phyloP scores from a whole-genome alignment of 2,888 invertebrate species.

The Operophtera brumata region DNA sequence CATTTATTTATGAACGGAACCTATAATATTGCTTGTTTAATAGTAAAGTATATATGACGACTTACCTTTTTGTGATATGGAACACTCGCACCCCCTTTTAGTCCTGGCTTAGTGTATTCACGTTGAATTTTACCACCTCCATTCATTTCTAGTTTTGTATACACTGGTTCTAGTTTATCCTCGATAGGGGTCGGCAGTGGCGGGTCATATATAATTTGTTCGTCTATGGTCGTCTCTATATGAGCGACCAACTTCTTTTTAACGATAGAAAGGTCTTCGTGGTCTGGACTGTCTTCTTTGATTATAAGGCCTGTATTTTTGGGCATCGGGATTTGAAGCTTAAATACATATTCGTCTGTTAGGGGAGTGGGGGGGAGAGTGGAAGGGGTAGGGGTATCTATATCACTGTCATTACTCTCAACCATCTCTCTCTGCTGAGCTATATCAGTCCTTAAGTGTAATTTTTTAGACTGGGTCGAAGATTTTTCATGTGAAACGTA shows the following conservation, averaged over 20 bases:
- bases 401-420: constrained; percentile 40
- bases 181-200: constrained; percentile 58
- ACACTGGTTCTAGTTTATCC: constrained; percentile 47
- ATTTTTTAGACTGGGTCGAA: constrained; percentile 32
- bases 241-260: constrained; percentile 65
- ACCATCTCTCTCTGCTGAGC: constrained; percentile 18
- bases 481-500: constrained; percentile 16
- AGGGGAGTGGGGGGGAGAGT: constrained; percentile 64
- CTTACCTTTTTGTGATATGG: constrained; percentile 23
- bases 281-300: constrained; percentile 41
- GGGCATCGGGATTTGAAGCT: constrained; percentile 58
- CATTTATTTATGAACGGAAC: too few relatives aligned
- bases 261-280: constrained; percentile 61
- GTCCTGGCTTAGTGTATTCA: constrained; percentile 51
- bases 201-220: constrained; percentile 57
- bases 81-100: constrained; percentile 33
- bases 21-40: background rate
- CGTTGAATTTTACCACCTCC: constrained; percentile 41
- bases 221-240: constrained; percentile 60
- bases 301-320: constrained; percentile 48
- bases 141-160: constrained; percentile 50
- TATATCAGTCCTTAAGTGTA: constrained; percentile 32
- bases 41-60: background rate
- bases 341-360: constrained; percentile 70
- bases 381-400: constrained; percentile 53